Conservation (phyloP, 2,888 invertebrate genomes). For the Bombyx huttoni region DNA sequence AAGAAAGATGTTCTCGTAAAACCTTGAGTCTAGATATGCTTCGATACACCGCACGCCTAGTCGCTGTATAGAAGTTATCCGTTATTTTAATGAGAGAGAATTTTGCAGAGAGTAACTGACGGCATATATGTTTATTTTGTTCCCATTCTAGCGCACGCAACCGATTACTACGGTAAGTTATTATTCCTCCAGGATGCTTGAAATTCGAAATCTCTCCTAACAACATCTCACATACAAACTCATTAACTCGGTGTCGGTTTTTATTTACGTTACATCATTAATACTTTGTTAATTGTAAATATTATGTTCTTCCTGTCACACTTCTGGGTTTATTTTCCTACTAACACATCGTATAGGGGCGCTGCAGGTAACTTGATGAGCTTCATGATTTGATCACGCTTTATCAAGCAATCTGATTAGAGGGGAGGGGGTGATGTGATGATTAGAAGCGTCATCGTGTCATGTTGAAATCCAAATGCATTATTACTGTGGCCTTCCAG, state of each 20-base stretch:
- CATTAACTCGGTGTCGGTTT: constrained; percentile 60
- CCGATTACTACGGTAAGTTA: constrained; percentile 99
- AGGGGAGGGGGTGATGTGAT: constrained; percentile 34
- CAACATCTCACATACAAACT: constrained; percentile 35
- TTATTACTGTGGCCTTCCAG: constrained; percentile 63
- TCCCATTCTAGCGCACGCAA: constrained; percentile 87
- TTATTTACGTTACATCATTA: constrained; percentile 15
- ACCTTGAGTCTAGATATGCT: too few species aligned
- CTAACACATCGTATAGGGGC: constrained; percentile 49
- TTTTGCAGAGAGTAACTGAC: constrained; percentile 30
- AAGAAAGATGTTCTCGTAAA: too few species aligned
- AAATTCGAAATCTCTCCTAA: constrained; percentile 26
- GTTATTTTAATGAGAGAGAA: constrained; percentile 5
- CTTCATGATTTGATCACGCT: constrained; percentile 11
- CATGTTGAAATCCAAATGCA: constrained; percentile 25
- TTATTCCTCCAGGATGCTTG: constrained; percentile 76
- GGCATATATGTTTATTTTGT: constrained; percentile 54
- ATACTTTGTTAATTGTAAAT: constrained; percentile 50
- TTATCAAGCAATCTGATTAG: constrained; percentile 52
- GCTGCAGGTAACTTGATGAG: constrained; percentile 58
- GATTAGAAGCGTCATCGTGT: constrained; percentile 21
- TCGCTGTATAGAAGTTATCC: neutral
- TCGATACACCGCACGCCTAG: neutral
- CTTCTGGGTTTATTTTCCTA: constrained; percentile 61
- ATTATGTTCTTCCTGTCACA: constrained; percentile 50